These are phyloP conservation scores for Eulemur macaco DNA, from an alignment of 2,113 vertebrate genomes.

Conservation along the genomic window DNA sequence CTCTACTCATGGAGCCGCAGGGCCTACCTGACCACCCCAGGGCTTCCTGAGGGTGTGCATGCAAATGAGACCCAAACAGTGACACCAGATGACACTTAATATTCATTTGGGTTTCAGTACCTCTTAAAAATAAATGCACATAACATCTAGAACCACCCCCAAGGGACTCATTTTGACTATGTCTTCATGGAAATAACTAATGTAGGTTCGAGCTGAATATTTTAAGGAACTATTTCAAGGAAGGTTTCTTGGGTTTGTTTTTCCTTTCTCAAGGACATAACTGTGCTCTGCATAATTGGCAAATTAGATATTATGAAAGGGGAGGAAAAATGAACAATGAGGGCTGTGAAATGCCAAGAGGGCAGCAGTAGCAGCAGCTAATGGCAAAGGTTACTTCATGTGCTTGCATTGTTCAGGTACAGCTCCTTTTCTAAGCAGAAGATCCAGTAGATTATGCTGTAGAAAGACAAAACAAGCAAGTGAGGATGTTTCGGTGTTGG, in stretches of 20 bases:
- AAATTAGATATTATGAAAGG: constrained; percentile 55
- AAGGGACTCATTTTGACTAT: constrained; percentile 38
- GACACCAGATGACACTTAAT: constrained; percentile 33
- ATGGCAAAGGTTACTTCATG: neutral
- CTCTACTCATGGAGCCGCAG: neutral
- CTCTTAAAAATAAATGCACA: constrained; percentile 49
- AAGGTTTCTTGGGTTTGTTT: constrained; percentile 7
- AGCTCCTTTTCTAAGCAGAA: neutral
- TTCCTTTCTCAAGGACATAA: constrained; percentile 41
- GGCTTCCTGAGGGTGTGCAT: constrained; percentile 26
- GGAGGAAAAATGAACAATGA: neutral
- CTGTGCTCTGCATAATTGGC: constrained; percentile 41
- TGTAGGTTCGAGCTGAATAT: constrained; percentile 39
- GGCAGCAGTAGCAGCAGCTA: neutral
- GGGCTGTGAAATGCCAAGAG: constrained; percentile 21
- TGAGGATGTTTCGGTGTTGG: neutral
- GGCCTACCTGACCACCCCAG: neutral
- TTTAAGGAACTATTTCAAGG: constrained; percentile 50
- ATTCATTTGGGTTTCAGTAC: constrained; percentile 46
- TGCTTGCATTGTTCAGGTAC: neutral
- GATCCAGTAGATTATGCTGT: neutral
- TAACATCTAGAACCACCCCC: constrained; percentile 31
- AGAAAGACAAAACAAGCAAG: constrained; percentile 34
- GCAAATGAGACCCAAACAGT: constrained; percentile 42
- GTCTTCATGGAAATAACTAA: constrained; percentile 49